Conservation (phyloP, 2,888 invertebrate species). For the Callinectes sapidus region DNA sequence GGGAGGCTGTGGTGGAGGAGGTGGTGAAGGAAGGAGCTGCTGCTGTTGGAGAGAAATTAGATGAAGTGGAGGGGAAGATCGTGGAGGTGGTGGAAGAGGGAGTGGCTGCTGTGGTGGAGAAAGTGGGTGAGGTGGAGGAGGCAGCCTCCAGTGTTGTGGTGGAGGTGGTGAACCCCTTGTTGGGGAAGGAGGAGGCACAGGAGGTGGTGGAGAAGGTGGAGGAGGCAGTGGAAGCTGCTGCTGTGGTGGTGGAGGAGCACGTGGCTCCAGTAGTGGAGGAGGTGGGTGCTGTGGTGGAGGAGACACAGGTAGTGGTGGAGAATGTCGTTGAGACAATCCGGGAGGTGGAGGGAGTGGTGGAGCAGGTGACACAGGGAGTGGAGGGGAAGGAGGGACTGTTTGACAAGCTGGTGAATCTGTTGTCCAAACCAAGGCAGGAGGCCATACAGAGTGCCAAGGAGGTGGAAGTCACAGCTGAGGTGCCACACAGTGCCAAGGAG, state of each 20-base stretch:
- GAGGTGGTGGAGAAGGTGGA: slow-evolving; percentile 50
- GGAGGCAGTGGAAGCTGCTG: slow-evolving; percentile 48
- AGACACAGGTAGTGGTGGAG: slow-evolving; percentile 22
- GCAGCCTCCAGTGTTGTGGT: not conserved
- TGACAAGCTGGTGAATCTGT: slow-evolving; percentile 7
- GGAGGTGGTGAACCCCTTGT: not conserved
- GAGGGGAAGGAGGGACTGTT: not conserved
- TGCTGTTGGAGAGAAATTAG: not conserved
- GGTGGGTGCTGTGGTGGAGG: slow-evolving; percentile 40
- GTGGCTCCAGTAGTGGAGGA: slow-evolving; percentile 17
- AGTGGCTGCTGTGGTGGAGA: not conserved
- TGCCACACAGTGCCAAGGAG: not conserved
- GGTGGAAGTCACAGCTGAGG: not conserved
- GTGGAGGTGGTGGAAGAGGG: not conserved
- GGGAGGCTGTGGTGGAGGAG: not conserved
- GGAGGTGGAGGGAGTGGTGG: slow-evolving; percentile 35
- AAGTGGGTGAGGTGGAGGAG: slow-evolving; percentile 6
- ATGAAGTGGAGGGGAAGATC: not conserved
- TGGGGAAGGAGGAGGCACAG: slow-evolving; percentile 29
- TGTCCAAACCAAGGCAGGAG: slow-evolving; percentile 3
- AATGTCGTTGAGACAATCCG: not conserved
- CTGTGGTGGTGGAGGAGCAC: slow-evolving; percentile 37
- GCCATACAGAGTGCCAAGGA: not conserved
- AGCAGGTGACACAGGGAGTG: slow-evolving; percentile 17
- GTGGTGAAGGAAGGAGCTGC: not conserved